phyloP scores from a whole-genome alignment of 2,113 vertebrate genomes.

The Leucoraja erinaceus region DNA sequence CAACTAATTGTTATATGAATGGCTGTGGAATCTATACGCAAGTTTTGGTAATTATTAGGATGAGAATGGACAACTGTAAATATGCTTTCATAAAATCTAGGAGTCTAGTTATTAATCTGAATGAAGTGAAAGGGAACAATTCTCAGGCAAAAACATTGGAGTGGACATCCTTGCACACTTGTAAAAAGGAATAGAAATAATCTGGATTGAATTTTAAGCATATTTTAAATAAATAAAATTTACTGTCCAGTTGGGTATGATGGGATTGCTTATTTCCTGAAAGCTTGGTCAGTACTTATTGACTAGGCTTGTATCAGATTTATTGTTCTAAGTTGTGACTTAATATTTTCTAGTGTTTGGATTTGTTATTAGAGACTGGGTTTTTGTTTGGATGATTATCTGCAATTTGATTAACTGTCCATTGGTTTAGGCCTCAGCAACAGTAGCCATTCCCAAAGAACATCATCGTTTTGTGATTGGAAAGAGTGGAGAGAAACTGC shows the following conservation, averaged over 20 bases:
- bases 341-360: neutral
- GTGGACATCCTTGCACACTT: neutral
- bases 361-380: neutral
- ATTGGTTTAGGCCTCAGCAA: constrained; percentile 75
- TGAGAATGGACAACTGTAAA: too few species aligned
- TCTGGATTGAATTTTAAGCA: neutral
- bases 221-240: neutral
- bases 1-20: too few species aligned
- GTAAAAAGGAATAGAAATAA: neutral
- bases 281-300: neutral
- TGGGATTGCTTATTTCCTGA: neutral
- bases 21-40: too few species aligned
- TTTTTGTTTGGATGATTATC: neutral
- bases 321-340: neutral
- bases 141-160: too few species aligned
- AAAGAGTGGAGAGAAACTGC: constrained; percentile 95
- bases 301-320: neutral
- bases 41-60: too few species aligned
- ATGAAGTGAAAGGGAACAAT: too few species aligned
- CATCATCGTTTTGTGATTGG: constrained; percentile 98
- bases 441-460: constrained; percentile 93
- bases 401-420: neutral
- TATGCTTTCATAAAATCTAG: too few species aligned
- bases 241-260: neutral
- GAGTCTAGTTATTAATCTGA: too few species aligned